Conservation (phyloP, 2,888 invertebrate genomes). For the Apotomis capreana region DNA sequence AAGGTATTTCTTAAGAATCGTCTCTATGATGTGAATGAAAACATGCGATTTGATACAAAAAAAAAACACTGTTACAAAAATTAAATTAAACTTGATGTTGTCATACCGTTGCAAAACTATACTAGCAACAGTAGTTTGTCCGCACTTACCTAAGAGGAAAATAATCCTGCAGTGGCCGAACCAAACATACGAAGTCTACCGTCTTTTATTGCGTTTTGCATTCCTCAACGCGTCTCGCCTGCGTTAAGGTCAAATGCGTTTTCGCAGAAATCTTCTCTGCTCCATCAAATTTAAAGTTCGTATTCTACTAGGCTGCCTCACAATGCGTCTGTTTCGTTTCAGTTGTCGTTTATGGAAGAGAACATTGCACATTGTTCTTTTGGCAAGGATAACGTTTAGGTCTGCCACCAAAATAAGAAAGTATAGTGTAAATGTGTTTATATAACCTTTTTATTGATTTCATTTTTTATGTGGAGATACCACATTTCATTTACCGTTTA, state of each 20-base stretch:
- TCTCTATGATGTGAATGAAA: no score
- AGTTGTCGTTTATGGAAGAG: slow-evolving; percentile 6
- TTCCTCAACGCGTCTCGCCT: slow-evolving; percentile 20
- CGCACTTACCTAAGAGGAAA: not conserved
- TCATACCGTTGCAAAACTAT: not conserved
- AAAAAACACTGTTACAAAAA: no score
- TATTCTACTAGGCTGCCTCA: not conserved
- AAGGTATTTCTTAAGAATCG: no score
- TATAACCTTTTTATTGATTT: no score
- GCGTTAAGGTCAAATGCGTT: slow-evolving; percentile 19
- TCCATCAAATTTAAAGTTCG: slow-evolving; percentile 2
- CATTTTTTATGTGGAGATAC: no score
- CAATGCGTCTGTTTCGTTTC: slow-evolving; percentile 4
- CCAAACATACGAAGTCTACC: slow-evolving; percentile 10
- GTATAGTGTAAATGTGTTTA: no score
- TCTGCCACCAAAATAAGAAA: not conserved
- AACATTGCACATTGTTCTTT: not conserved
- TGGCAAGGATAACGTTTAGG: not conserved
- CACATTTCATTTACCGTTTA: no score
- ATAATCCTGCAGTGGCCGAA: slow-evolving; percentile 8
- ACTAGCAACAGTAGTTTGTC: not conserved
- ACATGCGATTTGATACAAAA: no score
- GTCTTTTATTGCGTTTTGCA: slow-evolving; percentile 32
- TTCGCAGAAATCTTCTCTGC: slow-evolving; percentile 4
- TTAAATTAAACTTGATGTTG: no score